Percentiles rank a stretch among this genome's conserved stretches.
Conservation (phyloP, 2,113 vertebrate species). For the Rafetus swinhoei region DNA sequence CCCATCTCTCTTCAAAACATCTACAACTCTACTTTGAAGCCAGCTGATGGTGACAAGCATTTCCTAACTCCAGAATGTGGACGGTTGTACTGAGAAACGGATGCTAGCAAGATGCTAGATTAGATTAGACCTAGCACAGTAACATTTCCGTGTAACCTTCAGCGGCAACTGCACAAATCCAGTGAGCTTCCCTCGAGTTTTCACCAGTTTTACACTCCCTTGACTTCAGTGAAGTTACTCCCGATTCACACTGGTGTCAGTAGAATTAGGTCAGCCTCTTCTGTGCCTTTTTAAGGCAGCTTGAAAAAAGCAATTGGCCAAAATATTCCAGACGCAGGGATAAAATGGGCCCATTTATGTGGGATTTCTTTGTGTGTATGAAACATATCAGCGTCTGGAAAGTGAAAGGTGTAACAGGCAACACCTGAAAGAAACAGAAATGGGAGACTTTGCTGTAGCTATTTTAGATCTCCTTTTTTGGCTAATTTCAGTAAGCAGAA, state of each 20-base stretch:
- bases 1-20: not conserved
- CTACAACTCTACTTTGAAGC: not conserved
- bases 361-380: not conserved
- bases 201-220: not conserved
- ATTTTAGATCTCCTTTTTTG: accelerated
- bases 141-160: accelerated
- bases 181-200: not conserved
- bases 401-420: accelerated
- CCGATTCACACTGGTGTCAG: accelerated
- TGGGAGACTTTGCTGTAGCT: not conserved
- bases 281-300: accelerated
- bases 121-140: accelerated
- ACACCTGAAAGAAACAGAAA: not conserved
- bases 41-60: not conserved
- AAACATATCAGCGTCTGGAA: accelerated
- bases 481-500: accelerated
- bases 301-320: not conserved
- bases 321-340: accelerated
- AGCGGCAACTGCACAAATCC: not conserved
- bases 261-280: accelerated
- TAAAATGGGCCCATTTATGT: not conserved
- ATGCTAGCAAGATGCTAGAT: too few species aligned
- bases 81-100: not conserved
- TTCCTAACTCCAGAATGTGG: not conserved
- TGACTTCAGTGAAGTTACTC: not conserved